Percentiles rank a stretch among this genome's conserved stretches.
phyloP scores from a whole-genome alignment of 2,888 invertebrate genomes.

The Eristalis tenax region DNA sequence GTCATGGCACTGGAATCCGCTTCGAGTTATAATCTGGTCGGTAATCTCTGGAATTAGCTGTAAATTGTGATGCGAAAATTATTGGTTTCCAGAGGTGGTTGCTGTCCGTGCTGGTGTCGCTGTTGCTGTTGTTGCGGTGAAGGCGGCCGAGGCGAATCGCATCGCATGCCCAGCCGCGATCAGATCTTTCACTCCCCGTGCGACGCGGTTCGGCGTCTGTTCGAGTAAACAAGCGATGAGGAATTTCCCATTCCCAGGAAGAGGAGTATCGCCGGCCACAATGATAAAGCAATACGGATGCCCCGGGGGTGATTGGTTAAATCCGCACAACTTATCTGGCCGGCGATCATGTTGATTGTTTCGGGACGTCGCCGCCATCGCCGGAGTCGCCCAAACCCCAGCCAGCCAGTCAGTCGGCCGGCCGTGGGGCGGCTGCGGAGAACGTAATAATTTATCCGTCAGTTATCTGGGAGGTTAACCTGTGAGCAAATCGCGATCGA shows the following conservation, averaged over 20 bases:
- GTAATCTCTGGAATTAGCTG: slow-evolving; percentile 79
- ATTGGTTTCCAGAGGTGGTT: slow-evolving; percentile 66
- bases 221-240: slow-evolving; percentile 22
- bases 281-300: slow-evolving; percentile 69
- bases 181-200: slow-evolving; percentile 24
- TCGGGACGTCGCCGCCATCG: slow-evolving; percentile 38
- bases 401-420: slow-evolving; percentile 9
- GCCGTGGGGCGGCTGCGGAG: slow-evolving; percentile 3
- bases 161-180: slow-evolving; percentile 62
- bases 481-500: slow-evolving; percentile 69
- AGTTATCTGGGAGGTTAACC: slow-evolving; percentile 66
- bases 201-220: slow-evolving; percentile 5
- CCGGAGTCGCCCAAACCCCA: not conserved
- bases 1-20: slow-evolving; percentile 57
- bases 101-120: slow-evolving; percentile 2
- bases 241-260: slow-evolving; percentile 44
- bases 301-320: slow-evolving; percentile 65
- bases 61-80: slow-evolving; percentile 79
- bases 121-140: slow-evolving; percentile 2
- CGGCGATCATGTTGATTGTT: slow-evolving; percentile 70
- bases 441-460: slow-evolving; percentile 68
- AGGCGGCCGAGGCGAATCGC: slow-evolving; percentile 41
- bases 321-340: slow-evolving; percentile 69
- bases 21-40: slow-evolving; percentile 60
- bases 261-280: slow-evolving; percentile 11